Base-by-base conservation (phyloP, 23 tunicate genomes). In the Pegea sp. region DNA sequence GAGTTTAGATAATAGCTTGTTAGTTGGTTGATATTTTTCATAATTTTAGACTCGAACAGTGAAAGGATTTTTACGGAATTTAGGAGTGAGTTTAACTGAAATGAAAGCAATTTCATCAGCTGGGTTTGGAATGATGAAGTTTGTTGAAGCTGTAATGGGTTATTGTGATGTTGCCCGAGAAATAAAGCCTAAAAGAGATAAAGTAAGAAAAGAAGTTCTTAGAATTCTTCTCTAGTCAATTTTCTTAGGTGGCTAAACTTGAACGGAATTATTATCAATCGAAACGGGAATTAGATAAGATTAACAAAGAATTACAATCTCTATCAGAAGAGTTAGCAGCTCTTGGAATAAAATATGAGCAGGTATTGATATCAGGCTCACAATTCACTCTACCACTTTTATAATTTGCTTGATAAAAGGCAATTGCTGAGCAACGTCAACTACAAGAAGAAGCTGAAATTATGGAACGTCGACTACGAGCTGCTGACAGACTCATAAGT, bases 131-230 rank as follows among this genome's bases (percentile, higher is more conserved):
- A 91, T 91, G 99, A 91, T 91, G 99, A 78, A 79, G 65, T 91
- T 91, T 34, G 99, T 91, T 23, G 93, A 78, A 61, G 99, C 99
- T 23, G 99, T 91, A 48, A 91, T 91, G 99, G 99, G 99, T 11
- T 91, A 91, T 50, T 91, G 99, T 57, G 99, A 91, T n/a, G 99
- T 91, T 6, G 99, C 99, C 0, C 64, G 99, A 57, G 99, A 91
- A 59, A 91, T 91, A 30, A 91, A 91, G 64, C 99, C 99, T 16
- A 91, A 91, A 56, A 52, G 99, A 48, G 99, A 91, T 58, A 91
- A 91, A 70, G 99, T 70, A 18, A 42, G 69, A 53, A 32, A 55
- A 55, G 48, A 26, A 26, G n/a, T 53, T 62, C 25, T 53, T 62
- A 7, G 13, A 8, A 50, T 8, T n/a, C 11, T 16, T 38, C 13